Conservation (phyloP, 1,140 invertebrate species). For the Macrobrachium rosenbergii region DNA sequence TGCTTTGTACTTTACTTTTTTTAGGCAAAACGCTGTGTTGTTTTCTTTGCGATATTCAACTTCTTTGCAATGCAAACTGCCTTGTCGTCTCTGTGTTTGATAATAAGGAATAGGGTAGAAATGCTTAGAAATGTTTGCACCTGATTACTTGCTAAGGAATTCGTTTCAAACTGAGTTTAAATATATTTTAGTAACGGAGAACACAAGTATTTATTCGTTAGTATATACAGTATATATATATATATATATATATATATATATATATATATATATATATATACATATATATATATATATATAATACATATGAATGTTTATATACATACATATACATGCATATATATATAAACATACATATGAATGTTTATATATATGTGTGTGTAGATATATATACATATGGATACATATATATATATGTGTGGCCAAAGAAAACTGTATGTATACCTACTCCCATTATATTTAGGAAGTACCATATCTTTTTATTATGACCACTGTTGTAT, state of each 20-base stretch:
- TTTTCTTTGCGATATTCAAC: too few relatives aligned
- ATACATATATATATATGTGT: constrained; percentile 29
- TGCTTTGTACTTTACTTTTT: too few relatives aligned
- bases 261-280: not conserved
- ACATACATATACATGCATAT: constrained; percentile 14
- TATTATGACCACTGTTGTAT: not conserved
- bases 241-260: too few relatives aligned
- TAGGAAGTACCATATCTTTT: not conserved
- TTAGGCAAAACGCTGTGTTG: too few relatives aligned
- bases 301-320: too few relatives aligned
- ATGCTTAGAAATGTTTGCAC: not conserved
- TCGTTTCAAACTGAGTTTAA: not conserved
- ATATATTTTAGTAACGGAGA: not conserved
- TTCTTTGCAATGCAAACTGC: too few relatives aligned
- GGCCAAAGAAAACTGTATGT: too few relatives aligned
- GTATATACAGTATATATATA: too few relatives aligned
- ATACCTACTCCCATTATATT: not conserved
- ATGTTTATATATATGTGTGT: constrained; percentile 5
- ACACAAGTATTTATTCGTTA: not conserved
- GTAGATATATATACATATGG: constrained; percentile 12
- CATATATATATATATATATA: not conserved
- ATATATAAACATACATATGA: constrained; percentile 8
- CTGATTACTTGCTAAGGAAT: not conserved
- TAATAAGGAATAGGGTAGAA: too few relatives aligned
- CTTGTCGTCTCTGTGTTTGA: too few relatives aligned